These are phyloP conservation scores for Nomia melanderi DNA, from an alignment of 1,140 invertebrate species.

Conservation along the genomic window DNA sequence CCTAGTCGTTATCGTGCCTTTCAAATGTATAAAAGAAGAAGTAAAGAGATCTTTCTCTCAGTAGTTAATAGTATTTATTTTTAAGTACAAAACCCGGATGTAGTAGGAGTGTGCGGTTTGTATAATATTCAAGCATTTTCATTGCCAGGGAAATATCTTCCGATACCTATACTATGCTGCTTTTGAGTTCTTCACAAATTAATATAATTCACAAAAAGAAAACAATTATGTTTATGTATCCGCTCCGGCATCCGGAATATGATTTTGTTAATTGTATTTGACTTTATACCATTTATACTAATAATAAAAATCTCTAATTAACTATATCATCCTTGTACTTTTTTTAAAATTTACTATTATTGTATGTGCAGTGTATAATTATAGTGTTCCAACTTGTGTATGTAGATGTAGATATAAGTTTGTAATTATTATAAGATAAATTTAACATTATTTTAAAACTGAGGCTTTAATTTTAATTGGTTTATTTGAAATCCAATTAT, in stretches of 20 bases:
- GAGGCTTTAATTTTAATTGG: too few relatives aligned
- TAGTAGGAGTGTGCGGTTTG: conserved; percentile 19
- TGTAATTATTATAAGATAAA: too few relatives aligned
- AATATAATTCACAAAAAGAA: conserved; percentile 1
- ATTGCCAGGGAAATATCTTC: conserved; percentile 18
- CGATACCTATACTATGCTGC: conserved; percentile 12
- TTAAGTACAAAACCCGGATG: conserved; percentile 51
- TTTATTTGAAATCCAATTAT: too few relatives aligned
- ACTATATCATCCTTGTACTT: conserved; percentile 5
- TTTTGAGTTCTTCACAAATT: conserved; percentile 20
- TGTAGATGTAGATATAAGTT: too few relatives aligned
- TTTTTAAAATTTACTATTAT: not conserved
- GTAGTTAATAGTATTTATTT: conserved; percentile 51
- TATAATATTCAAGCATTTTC: conserved; percentile 24
- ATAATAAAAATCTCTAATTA: conserved; percentile 62
- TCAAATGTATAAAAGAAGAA: conserved; percentile 42
- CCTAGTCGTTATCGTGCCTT: conserved; percentile 48
- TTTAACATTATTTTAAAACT: too few relatives aligned
- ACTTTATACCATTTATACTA: conserved; percentile 63
- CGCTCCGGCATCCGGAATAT: conserved; percentile 48
- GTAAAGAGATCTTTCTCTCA: conserved; percentile 16
- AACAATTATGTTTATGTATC: conserved; percentile 35
- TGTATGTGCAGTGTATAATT: too few relatives aligned
- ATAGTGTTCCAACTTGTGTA: too few relatives aligned
- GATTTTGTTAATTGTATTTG: conserved; percentile 60